phyloP scores from a whole-genome alignment of 2,888 invertebrate species.

The Drosophila robusta region DNA sequence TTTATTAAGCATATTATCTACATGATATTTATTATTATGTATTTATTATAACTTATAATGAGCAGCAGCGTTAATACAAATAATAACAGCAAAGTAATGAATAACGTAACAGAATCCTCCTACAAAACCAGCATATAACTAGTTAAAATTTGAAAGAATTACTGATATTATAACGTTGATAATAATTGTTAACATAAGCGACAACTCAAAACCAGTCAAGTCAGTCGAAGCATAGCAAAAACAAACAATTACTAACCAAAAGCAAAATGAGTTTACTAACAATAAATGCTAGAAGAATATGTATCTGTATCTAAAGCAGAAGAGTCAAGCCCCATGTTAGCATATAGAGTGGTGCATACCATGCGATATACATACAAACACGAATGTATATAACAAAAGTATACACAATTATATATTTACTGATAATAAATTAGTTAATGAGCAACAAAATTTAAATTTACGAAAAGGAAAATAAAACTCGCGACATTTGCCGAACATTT shows the following conservation, averaged over 20 bases:
- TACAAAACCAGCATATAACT: slow-evolving; percentile 67
- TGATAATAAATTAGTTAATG: slow-evolving; percentile 74
- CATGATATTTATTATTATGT: slow-evolving; percentile 82
- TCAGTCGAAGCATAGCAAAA: slow-evolving; percentile 74
- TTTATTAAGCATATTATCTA: slow-evolving; percentile 82
- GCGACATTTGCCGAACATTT: slow-evolving; percentile 51
- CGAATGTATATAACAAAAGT: slow-evolving; percentile 58
- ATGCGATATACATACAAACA: slow-evolving; percentile 64
- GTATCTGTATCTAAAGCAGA: slow-evolving; percentile 44
- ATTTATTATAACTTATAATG: slow-evolving; percentile 80
- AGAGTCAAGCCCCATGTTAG: slow-evolving; percentile 73
- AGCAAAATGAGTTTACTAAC: slow-evolving; percentile 61
- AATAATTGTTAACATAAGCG: slow-evolving; percentile 63
- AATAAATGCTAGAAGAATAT: slow-evolving; percentile 53
- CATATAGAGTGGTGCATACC: slow-evolving; percentile 59
- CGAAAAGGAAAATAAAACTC: slow-evolving; percentile 41
- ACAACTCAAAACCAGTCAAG: slow-evolving; percentile 63
- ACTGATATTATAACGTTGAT: slow-evolving; percentile 70
- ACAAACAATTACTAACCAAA: slow-evolving; percentile 58
- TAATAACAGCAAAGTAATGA: slow-evolving; percentile 54
- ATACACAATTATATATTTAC: slow-evolving; percentile 65
- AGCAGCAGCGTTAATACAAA: slow-evolving; percentile 59
- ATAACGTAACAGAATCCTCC: slow-evolving; percentile 75
- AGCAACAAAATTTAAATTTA: slow-evolving; percentile 46
- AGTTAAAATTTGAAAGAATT: slow-evolving; percentile 62